phyloP scores from a whole-genome alignment of 2,888 invertebrate species.

The Nephrotoma guestfalica region DNA sequence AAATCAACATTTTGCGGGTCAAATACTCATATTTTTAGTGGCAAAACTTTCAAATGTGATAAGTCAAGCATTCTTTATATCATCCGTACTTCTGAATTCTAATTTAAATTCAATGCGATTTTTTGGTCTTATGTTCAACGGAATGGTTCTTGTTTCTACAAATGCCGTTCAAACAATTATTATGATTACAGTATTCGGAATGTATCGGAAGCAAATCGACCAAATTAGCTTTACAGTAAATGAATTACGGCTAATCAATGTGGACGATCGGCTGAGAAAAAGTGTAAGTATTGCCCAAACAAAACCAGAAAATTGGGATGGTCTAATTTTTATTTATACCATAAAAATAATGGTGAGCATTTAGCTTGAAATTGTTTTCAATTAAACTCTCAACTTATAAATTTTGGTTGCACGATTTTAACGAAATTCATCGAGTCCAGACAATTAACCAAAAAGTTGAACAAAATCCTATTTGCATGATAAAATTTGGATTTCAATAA shows the following conservation, averaged over 20 bases:
- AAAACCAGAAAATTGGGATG: no score
- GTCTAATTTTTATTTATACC: no score
- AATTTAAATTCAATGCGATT: background rate
- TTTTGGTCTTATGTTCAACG: background rate
- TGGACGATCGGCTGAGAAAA: background rate
- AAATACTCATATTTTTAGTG: background rate
- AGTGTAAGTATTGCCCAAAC: background rate
- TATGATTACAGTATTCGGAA: background rate
- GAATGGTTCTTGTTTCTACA: background rate
- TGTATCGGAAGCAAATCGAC: background rate
- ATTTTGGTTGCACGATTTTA: no score
- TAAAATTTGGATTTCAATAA: no score
- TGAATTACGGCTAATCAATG: background rate
- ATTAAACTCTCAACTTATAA: no score
- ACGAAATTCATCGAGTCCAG: no score
- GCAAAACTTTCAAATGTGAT: background rate
- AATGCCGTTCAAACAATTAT: background rate
- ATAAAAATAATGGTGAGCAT: no score
- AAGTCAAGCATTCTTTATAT: background rate
- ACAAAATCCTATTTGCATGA: no score
- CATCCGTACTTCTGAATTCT: background rate
- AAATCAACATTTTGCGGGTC: background rate
- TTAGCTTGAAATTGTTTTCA: no score
- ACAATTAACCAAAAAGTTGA: no score
- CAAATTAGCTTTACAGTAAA: background rate